Evolutionary conservation across 2,888 invertebrate genomes (phyloP).

Genomic region (Orchesella flavescens): DNA sequence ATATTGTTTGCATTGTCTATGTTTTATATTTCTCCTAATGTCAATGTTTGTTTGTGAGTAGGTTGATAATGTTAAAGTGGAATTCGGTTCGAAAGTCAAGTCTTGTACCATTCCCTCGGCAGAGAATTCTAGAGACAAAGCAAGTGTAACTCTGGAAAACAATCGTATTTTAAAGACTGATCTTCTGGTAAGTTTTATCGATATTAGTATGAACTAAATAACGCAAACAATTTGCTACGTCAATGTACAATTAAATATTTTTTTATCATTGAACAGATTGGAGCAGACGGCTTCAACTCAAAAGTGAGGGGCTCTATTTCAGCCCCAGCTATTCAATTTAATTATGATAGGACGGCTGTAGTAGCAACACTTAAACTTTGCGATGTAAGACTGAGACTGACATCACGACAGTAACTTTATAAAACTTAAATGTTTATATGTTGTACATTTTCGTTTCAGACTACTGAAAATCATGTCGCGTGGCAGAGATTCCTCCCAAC

Average conservation of each 20-base stretch:
- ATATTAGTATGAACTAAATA: too few species aligned
- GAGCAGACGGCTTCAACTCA: slow-evolving; percentile 95
- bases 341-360: slow-evolving; percentile 91
- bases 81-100: slow-evolving; percentile 67
- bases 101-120: slow-evolving; percentile 62
- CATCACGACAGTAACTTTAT: too few species aligned
- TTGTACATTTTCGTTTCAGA: slow-evolving; percentile 75
- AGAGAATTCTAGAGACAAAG: slow-evolving; percentile 44
- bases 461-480: slow-evolving; percentile 86
- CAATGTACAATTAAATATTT: not conserved
- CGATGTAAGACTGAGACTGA: slow-evolving; percentile 79
- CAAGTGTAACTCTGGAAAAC: slow-evolving; percentile 61
- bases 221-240: not conserved
- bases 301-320: slow-evolving; percentile 87
- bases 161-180: slow-evolving; percentile 62
- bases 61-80: slow-evolving; percentile 62
- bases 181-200: slow-evolving; percentile 61
- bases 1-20: too few species aligned
- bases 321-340: slow-evolving; percentile 85
- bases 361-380: slow-evolving; percentile 91
- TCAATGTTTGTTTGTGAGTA: slow-evolving; percentile 3
- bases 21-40: not conserved
- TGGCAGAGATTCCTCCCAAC: slow-evolving; percentile 97
- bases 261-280: slow-evolving; percentile 79
- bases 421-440: not conserved